phyloP scores from a whole-genome alignment of 53 echinoderm and acorn worm genomes.

The Astropecten irregularis region DNA sequence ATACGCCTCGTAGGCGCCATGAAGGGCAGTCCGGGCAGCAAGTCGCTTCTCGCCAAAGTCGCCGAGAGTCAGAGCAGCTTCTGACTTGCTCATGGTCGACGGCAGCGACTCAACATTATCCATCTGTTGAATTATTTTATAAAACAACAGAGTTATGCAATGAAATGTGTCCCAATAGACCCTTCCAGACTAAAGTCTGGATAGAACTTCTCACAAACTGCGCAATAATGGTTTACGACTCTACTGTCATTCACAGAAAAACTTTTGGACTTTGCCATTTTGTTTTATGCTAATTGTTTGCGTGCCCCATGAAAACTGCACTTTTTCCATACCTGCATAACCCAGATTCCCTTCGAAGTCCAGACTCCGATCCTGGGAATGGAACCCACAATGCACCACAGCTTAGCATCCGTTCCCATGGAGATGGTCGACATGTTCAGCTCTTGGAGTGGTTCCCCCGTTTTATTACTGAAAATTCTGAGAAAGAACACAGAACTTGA shows the following conservation, averaged over 20 bases:
- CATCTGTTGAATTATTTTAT: constrained; percentile 17
- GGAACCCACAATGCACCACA: constrained; percentile 56
- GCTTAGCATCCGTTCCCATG: constrained; percentile 11
- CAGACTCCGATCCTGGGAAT: constrained; percentile 63
- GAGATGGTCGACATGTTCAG: constrained; percentile 33
- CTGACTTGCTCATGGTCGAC: not conserved
- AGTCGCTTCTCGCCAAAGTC: constrained; percentile 40
- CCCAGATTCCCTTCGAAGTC: constrained; percentile 69
- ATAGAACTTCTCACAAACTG: too few species aligned
- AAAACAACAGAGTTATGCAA: too few species aligned
- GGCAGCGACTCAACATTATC: constrained; percentile 8
- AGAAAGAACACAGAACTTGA: not conserved
- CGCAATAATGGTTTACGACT: too few species aligned
- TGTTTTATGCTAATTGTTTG: too few species aligned
- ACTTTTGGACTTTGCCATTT: too few species aligned
- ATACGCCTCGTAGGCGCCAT: constrained; percentile 25
- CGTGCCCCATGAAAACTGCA: too few species aligned
- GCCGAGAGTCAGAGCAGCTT: constrained; percentile 18
- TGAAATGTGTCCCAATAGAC: too few species aligned
- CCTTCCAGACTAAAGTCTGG: too few species aligned
- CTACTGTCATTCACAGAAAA: too few species aligned
- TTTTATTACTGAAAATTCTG: constrained; percentile 54
- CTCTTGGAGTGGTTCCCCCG: constrained; percentile 62
- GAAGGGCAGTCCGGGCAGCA: constrained; percentile 33
- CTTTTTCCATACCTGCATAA: constrained; percentile 71